Conservation (phyloP, 2,797 vertebrate genomes). For the Hirundo rustica region DNA sequence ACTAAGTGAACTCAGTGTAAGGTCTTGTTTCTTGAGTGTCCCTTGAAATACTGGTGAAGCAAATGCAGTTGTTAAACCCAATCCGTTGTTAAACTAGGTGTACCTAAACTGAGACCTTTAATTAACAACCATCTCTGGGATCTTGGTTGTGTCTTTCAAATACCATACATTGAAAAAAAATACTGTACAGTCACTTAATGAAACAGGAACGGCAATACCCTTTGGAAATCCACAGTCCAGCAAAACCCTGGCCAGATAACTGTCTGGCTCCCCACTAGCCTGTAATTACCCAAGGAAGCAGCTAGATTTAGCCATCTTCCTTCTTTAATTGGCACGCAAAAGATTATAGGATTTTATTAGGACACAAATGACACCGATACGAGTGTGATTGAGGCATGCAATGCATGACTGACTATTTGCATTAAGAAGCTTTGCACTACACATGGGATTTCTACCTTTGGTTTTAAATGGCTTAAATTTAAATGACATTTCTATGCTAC, state of each 20-base stretch:
- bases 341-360: slow-evolving; percentile 71
- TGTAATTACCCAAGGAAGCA: slow-evolving; percentile 82
- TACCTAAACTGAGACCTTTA: background rate
- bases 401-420: slow-evolving; percentile 15
- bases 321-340: slow-evolving; percentile 54
- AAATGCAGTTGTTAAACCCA: background rate
- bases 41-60: slow-evolving; percentile 8
- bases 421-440: slow-evolving; percentile 21
- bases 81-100: background rate
- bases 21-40: background rate
- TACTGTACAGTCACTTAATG: background rate
- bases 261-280: slow-evolving; percentile 87
- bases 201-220: background rate
- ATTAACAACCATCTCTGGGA: background rate
- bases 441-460: slow-evolving; percentile 14
- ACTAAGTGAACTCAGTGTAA: background rate
- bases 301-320: slow-evolving; percentile 28
- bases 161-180: background rate
- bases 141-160: background rate
- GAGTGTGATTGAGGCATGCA: slow-evolving; percentile 24
- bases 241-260: slow-evolving; percentile 72
- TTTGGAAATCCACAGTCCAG: slow-evolving; percentile 66
- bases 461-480: slow-evolving; percentile 45
- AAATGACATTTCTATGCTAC: background rate
- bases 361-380: slow-evolving; percentile 33